These are phyloP conservation scores for Tetramorium bicarinatum DNA, from an alignment of 2,888 invertebrate species.

Conservation along the genomic window DNA sequence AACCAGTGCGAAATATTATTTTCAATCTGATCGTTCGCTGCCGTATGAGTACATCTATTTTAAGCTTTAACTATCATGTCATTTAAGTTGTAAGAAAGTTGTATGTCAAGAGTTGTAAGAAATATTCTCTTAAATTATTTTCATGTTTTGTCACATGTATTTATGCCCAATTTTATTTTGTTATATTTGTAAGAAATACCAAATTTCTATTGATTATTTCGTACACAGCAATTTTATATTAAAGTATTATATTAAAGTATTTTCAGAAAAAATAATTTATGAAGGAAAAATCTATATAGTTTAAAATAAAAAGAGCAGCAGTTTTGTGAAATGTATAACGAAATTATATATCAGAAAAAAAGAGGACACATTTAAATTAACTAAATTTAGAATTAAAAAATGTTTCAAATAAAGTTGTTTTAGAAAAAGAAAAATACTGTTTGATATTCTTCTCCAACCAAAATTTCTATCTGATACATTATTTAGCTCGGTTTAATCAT, in stretches of 20 bases:
- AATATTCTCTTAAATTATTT: conserved; percentile 6
- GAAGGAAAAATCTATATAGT: background rate
- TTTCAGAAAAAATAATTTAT: background rate
- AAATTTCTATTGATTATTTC: conserved; percentile 8
- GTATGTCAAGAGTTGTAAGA: background rate
- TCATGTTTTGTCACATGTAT: background rate
- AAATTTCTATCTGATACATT: background rate
- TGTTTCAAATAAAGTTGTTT: background rate
- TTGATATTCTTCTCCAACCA: background rate
- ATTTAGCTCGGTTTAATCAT: background rate
- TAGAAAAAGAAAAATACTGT: conserved; percentile 8
- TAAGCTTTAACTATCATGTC: conserved; percentile 12
- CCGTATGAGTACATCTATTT: conserved; percentile 23
- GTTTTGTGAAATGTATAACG: conserved; percentile 18
- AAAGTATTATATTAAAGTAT: conserved; percentile 1
- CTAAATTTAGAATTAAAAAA: conserved; percentile 39
- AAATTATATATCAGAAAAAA: background rate
- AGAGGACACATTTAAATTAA: background rate
- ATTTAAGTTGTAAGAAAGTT: conserved; percentile 2
- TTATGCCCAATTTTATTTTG: background rate
- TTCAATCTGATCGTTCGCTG: background rate
- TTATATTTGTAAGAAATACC: background rate
- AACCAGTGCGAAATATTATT: conserved; percentile 10
- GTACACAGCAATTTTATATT: background rate
- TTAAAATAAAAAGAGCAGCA: background rate